A percentile compares a stretch with the other conserved stretches of the same genome.
phyloP scores from a whole-genome alignment of 2,888 invertebrate genomes.

The Conops quadrifasciatus region DNA sequence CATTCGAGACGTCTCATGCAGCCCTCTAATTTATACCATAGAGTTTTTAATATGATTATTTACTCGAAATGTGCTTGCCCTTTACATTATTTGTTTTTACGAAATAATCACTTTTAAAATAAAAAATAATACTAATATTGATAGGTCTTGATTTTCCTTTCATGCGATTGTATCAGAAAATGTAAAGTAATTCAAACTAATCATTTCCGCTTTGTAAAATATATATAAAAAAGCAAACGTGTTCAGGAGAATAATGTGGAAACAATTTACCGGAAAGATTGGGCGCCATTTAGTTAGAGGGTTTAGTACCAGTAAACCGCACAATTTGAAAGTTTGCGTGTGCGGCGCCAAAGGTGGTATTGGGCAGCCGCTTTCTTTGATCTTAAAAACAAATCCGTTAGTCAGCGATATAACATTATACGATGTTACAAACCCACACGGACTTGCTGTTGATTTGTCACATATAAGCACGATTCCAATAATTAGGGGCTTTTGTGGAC shows the following conservation, averaged over 20 bases:
- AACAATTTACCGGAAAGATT: neutral
- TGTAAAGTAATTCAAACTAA: neutral
- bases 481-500: constrained; percentile 76
- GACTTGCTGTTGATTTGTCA: constrained; percentile 93
- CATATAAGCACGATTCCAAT: constrained; percentile 88
- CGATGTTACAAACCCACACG: constrained; percentile 90
- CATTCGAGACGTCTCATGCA: too few relatives aligned
- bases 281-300: constrained; percentile 1
- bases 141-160: constrained; percentile 1
- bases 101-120: too few relatives aligned
- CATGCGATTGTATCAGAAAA: neutral
- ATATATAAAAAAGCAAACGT: neutral
- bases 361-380: constrained; percentile 91
- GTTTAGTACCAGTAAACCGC: neutral
- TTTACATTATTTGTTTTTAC: too few relatives aligned
- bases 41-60: too few relatives aligned
- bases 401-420: constrained; percentile 85
- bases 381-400: constrained; percentile 87
- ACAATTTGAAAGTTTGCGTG: constrained; percentile 66
- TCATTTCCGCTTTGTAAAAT: neutral
- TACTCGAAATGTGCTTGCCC: too few relatives aligned
- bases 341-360: constrained; percentile 96
- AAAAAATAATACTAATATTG: neutral
- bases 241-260: constrained; percentile 1
- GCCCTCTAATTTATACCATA: too few relatives aligned